Base-by-base conservation (phyloP, 2,113 vertebrate species). In the Cyrtonyx montezumae region DNA sequence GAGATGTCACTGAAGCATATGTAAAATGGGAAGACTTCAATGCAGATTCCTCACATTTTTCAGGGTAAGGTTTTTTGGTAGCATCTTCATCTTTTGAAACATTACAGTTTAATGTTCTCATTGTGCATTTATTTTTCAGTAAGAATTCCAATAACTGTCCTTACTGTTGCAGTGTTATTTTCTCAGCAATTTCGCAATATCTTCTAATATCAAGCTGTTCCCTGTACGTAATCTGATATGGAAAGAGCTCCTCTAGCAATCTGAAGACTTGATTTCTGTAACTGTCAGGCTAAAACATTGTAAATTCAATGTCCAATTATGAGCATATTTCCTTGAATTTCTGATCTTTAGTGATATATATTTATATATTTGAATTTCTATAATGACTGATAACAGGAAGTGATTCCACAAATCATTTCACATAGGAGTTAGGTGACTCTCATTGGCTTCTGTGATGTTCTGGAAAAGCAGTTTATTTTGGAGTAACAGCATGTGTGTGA, bases 41-140 rank as follows among this genome's bases (percentile, higher is more conserved):
- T 94, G 87, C 53, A 90, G 91, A 86, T 91, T 66, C 75, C 14
- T 87, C 49, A 42, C 4, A 9, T 79, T 76, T 93, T 92, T 79
- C 53, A 81, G 36, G 26, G 28, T 40, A 26, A 88, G 51, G 40
- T 26, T 12, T 87, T 91, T 86, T 25, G 66, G 36, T 53, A 68
- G 40, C 69, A 8, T 61, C 58, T 90, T 91, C 75, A 43, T 90
- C 49, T 82, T 81, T 9, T 13, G 9, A 7, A 62, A 5, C 34
- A 34, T 23, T 88, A 40, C 36, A n/a, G 45, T 91, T 94, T 74
- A 66, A 69, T 43, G 32, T 37, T 68, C 84, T 22, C 61, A 69
- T 32, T 82, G 40, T 40, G 40, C 40, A 12, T 40, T 40, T 40
- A 40, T 40, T 40, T 40, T 40, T 40, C 40, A 40, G 40, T 40